These are phyloP conservation scores for Erebia aethiops DNA, from an alignment of 2,888 invertebrate genomes.

Conservation along the genomic window DNA sequence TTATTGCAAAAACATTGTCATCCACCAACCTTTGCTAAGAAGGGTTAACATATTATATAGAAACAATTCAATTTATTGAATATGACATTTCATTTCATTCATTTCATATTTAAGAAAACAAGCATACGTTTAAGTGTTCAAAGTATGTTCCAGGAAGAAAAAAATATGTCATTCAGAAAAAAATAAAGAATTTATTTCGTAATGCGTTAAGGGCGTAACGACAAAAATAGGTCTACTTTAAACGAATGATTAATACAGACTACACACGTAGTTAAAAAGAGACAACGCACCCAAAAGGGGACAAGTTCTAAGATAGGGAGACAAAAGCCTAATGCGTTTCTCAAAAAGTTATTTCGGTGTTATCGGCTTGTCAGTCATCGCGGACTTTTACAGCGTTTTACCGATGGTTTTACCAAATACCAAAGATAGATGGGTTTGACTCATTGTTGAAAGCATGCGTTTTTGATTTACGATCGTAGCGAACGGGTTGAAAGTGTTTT, in stretches of 20 bases:
- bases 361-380: conserved; percentile 73
- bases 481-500: conserved; percentile 7
- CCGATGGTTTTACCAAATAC: conserved; percentile 42
- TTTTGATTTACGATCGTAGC: conserved; percentile 42
- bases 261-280: conserved; percentile 40
- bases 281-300: conserved; percentile 44
- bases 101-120: neutral
- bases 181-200: conserved; percentile 25
- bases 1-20: neutral
- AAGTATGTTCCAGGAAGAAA: neutral
- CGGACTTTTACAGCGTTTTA: conserved; percentile 54
- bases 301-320: conserved; percentile 41
- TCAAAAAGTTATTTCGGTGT: conserved; percentile 69
- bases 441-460: conserved; percentile 45
- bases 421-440: conserved; percentile 44
- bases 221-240: conserved; percentile 38
- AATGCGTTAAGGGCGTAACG: conserved; percentile 34
- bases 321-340: conserved; percentile 70
- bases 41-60: neutral
- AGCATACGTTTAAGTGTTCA: neutral
- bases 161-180: conserved; percentile 5
- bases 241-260: conserved; percentile 41
- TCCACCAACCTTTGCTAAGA: neutral
- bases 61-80: neutral
- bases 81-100: neutral